phyloP scores from a whole-genome alignment of 2,113 vertebrate species.

The Strigops habroptila region DNA sequence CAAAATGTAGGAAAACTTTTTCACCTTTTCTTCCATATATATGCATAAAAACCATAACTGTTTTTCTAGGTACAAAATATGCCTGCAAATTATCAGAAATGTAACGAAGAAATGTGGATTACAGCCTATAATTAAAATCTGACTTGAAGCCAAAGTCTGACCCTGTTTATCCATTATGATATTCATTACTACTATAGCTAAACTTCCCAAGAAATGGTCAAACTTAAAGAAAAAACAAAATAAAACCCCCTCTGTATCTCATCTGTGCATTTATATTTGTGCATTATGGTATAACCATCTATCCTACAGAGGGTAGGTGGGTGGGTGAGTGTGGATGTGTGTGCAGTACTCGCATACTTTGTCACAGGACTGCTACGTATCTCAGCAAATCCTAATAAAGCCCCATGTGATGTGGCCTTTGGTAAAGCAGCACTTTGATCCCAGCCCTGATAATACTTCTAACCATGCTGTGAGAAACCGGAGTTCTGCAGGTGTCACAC shows the following conservation, averaged over 20 bases:
- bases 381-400: slow-evolving; percentile 19
- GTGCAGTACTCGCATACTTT: background rate
- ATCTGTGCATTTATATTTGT: background rate
- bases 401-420: background rate
- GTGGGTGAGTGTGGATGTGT: too few species aligned
- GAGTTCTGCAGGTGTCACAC: background rate
- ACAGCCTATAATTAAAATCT: background rate
- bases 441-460: background rate
- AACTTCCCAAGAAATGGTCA: background rate
- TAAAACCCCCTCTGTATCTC: background rate
- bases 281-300: background rate
- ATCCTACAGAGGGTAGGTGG: background rate
- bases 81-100: background rate
- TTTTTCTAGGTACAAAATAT: background rate
- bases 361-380: background rate
- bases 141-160: background rate
- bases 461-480: background rate
- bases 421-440: background rate
- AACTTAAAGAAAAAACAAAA: background rate
- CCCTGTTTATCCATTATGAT: background rate
- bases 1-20: background rate
- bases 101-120: background rate
- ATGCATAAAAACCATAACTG: background rate
- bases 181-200: background rate
- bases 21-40: background rate